Evolutionary conservation across 1,140 invertebrate genomes (phyloP), one percentile per base, ranked within the genome.

Genomic region (Drosophila insularis): DNA sequence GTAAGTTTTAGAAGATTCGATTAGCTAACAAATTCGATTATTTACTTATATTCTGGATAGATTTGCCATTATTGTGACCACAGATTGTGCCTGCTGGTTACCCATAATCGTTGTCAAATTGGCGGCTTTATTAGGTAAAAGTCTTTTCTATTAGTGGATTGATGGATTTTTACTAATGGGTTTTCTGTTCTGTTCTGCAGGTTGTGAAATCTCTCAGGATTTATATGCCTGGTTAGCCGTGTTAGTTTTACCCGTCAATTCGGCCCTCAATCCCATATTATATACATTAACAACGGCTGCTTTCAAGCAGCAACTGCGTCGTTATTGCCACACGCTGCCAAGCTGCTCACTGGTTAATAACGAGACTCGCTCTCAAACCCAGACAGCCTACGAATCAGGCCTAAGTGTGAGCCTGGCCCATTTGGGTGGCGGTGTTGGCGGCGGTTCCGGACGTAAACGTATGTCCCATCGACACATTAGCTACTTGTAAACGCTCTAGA

Each of bases 191-290:
- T 35, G 32, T 35, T 5, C 27, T 35, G 2, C 54, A 93, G 93
- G 93, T 55, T 84, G 92, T 37, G 70, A 81, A 0, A 93, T 93
- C 62, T 91, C 92, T 35, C 91, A 92, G 27, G 92, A 93, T 66
- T 71, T 95, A 4, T 95, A 95, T 69, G 95, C 95, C 17, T 95
- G 94, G 94, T 89, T 96, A 63, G 95, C 95, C 0, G 94, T 96
- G 5, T 94, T 96, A 71, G 93, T 96, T 17, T 81, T 96, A 32
- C 95, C 95, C 0, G 94, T 96, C 7, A 96, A 96, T 90, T 95
- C 94, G 0, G 95, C 95, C 4, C 86, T 96, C 6, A 96, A 96
- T 91, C 95, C 95, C 0, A 92, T 96, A 13, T 92, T 96, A 6
- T 96, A 96, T 85, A 96, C 95, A 0, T 91, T 96, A 37, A 95